Evolutionary conservation across 2,113 vertebrate genomes (phyloP).

Genomic region (Phylloscopus trochiloides): DNA sequence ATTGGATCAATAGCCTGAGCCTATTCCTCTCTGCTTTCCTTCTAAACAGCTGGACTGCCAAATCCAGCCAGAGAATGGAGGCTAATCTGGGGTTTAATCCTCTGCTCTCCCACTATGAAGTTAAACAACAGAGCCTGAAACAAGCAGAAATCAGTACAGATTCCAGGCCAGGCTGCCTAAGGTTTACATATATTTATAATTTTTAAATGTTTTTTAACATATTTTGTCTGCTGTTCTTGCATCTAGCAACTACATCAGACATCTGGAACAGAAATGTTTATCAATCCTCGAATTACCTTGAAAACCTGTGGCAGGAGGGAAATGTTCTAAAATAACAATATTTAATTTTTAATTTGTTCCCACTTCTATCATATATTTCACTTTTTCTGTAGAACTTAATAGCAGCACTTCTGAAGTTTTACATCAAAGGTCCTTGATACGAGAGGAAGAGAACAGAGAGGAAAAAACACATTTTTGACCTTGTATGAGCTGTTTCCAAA

Average conservation of each 20-base stretch:
- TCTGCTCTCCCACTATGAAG: neutral
- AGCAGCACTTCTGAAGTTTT: neutral
- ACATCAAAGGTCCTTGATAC: neutral
- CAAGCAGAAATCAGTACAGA: neutral
- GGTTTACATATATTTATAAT: neutral
- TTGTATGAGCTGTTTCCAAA: neutral
- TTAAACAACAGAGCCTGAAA: slow-evolving; percentile 3
- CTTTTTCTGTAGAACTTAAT: neutral
- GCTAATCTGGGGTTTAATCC: slow-evolving; percentile 7
- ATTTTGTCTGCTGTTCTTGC: neutral
- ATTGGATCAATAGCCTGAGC: neutral
- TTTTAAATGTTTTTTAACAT: fast-evolving
- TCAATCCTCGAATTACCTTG: neutral
- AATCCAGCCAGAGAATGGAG: neutral
- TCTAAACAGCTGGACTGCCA: neutral
- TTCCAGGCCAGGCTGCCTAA: neutral
- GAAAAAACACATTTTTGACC: neutral
- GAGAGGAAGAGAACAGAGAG: neutral
- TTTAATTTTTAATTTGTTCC: neutral
- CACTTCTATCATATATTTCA: neutral
- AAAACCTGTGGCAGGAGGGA: neutral
- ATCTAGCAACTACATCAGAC: neutral
- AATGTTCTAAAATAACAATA: neutral
- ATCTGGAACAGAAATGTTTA: neutral
- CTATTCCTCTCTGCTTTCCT: neutral